phyloP scores from a whole-genome alignment of 2,113 vertebrate species.

The Gymnorhina tibicen region DNA sequence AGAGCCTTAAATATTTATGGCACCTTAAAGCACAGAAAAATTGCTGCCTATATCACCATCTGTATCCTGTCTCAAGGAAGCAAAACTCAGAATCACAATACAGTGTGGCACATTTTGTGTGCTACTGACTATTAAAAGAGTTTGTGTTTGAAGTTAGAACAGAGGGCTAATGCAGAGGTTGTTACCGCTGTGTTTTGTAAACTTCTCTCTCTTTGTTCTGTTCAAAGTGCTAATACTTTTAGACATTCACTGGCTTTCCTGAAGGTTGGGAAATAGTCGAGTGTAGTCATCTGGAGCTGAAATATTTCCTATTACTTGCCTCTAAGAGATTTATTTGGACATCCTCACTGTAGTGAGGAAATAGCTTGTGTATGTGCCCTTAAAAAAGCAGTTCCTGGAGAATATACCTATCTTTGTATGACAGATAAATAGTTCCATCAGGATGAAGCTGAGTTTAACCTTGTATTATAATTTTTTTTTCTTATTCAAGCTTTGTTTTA shows the following conservation, averaged over 20 bases:
- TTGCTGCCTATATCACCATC: neutral
- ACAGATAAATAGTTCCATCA: constrained; percentile 49
- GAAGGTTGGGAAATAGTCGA: constrained; percentile 12
- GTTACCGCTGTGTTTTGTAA: neutral
- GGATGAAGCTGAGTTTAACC: constrained; percentile 11
- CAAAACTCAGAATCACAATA: neutral
- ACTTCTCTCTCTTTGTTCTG: neutral
- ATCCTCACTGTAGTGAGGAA: constrained; percentile 8
- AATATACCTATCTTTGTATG: constrained; percentile 28
- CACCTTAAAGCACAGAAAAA: neutral
- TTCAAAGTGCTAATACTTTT: neutral
- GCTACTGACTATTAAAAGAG: neutral
- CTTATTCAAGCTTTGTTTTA: neutral
- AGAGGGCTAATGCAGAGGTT: neutral
- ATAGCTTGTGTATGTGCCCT: constrained; percentile 31
- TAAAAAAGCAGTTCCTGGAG: neutral
- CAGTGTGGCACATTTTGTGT: neutral
- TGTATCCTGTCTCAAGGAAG: neutral
- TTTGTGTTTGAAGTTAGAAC: neutral
- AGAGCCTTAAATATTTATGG: constrained; percentile 24
- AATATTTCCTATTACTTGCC: constrained; percentile 46
- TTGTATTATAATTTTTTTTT: constrained; percentile 21
- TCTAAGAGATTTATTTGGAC: constrained; percentile 48
- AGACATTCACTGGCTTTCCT: neutral
- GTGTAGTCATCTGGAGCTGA: constrained; percentile 57